Percentiles rank a stretch among this genome's conserved stretches.
phyloP scores from a whole-genome alignment of 2,113 vertebrate genomes.

The Elgaria multicarinata region DNA sequence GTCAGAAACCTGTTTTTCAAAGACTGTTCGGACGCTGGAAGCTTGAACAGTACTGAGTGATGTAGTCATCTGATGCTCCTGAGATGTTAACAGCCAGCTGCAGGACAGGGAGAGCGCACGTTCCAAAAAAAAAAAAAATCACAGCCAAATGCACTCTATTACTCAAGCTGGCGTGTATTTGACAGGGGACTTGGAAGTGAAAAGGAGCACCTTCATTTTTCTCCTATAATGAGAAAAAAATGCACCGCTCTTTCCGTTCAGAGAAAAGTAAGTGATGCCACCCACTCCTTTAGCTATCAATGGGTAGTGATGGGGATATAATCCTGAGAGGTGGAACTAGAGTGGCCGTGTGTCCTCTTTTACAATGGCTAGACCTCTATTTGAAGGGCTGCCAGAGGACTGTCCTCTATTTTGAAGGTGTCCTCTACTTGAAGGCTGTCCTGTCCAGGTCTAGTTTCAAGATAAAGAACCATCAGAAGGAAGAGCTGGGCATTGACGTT shows the following conservation, averaged over 20 bases:
- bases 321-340: neutral
- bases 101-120: fast-evolving
- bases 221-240: neutral
- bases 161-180: neutral
- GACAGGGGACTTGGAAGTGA: neutral
- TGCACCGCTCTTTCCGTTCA: neutral
- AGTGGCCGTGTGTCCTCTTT: too few relatives aligned
- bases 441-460: too few relatives aligned
- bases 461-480: too few relatives aligned
- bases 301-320: neutral
- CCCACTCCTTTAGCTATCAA: neutral
- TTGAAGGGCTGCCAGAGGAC: too few relatives aligned
- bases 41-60: neutral
- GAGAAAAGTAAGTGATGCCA: neutral
- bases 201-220: neutral
- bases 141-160: neutral
- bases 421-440: too few relatives aligned
- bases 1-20: neutral
- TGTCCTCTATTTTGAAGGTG: too few relatives aligned
- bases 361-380: too few relatives aligned
- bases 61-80: neutral
- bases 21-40: neutral
- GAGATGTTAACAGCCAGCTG: neutral
- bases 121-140: fast-evolving
- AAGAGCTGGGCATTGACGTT: too few relatives aligned